These are phyloP conservation scores for Calypte anna DNA, from an alignment of 2,113 vertebrate species.

Conservation along the genomic window DNA sequence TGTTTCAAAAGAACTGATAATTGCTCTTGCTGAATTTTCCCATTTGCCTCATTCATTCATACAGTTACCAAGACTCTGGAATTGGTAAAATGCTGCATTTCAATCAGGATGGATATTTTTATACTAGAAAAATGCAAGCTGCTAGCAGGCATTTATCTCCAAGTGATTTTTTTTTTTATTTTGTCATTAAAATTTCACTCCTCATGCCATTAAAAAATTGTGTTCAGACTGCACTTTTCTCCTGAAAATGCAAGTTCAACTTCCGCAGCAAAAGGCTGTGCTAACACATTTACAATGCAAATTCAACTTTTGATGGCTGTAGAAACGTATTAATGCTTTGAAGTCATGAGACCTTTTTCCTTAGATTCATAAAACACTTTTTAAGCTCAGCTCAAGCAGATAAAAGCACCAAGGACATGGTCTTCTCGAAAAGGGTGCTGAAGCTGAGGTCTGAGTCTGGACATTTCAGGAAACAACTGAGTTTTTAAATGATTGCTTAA, in stretches of 20 bases:
- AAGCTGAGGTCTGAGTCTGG: neutral
- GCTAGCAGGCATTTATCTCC: neutral
- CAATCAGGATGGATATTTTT: neutral
- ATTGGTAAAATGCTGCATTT: neutral
- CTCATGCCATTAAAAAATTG: neutral
- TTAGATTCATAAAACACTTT: rapidly evolving
- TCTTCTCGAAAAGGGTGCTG: neutral
- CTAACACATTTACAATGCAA: neutral
- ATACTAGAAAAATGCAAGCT: neutral
- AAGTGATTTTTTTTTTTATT: neutral
- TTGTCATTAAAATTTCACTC: neutral
- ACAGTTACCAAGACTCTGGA: neutral
- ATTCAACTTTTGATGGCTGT: neutral
- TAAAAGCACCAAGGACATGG: neutral
- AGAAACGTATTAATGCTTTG: neutral
- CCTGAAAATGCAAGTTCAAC: neutral
- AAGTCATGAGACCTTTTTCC: rapidly evolving
- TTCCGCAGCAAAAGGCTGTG: neutral
- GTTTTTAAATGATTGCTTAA: rapidly evolving
- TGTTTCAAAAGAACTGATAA: neutral
- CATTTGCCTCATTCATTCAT: neutral
- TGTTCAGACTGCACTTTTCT: neutral
- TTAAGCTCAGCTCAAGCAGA: neutral
- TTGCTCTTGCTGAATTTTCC: neutral
- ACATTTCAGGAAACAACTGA: rapidly evolving